Evolutionary conservation across 1,140 invertebrate genomes (phyloP).

Genomic region (Aleiodes sp.): DNA sequence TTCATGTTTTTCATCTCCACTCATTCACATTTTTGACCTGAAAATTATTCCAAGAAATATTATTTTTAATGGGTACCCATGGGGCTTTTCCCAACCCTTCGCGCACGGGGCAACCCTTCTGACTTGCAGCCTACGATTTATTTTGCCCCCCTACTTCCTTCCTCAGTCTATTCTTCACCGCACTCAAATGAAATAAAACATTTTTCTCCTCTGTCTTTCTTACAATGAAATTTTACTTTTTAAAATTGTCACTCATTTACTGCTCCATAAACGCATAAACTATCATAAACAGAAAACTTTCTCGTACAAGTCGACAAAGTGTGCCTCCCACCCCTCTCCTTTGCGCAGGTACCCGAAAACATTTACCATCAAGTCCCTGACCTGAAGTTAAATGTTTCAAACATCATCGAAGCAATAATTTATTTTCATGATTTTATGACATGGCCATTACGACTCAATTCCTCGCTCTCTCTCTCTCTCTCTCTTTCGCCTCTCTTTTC

Average conservation of each 20-base stretch:
- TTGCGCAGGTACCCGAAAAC: neutral
- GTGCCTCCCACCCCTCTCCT: neutral
- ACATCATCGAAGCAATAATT: slow-evolving; percentile 52
- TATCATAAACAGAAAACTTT: slow-evolving; percentile 33
- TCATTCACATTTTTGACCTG: slow-evolving; percentile 19
- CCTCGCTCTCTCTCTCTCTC: slow-evolving; percentile 6
- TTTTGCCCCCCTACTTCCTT: slow-evolving; percentile 20
- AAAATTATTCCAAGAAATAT: slow-evolving; percentile 11
- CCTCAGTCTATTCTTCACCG: slow-evolving; percentile 19
- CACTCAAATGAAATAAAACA: slow-evolving; percentile 16
- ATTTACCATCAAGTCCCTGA: neutral
- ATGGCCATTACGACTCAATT: slow-evolving; percentile 24
- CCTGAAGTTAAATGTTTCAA: slow-evolving; percentile 25
- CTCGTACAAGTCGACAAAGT: slow-evolving; percentile 24
- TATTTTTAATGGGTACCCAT: neutral
- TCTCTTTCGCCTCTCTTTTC: neutral
- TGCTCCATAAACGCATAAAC: slow-evolving; percentile 50
- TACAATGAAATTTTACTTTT: slow-evolving; percentile 19
- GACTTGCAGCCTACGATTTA: slow-evolving; percentile 1
- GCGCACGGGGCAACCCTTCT: slow-evolving; percentile 33
- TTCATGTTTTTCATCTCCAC: slow-evolving; percentile 1
- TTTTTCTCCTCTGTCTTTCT: slow-evolving; percentile 27
- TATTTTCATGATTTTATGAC: slow-evolving; percentile 55
- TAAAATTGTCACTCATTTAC: slow-evolving; percentile 37
- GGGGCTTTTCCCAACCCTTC: slow-evolving; percentile 28